Percentiles rank a stretch among this genome's conserved stretches.
phyloP scores from a whole-genome alignment of 2,113 vertebrate species.

The Rallus limicola region DNA sequence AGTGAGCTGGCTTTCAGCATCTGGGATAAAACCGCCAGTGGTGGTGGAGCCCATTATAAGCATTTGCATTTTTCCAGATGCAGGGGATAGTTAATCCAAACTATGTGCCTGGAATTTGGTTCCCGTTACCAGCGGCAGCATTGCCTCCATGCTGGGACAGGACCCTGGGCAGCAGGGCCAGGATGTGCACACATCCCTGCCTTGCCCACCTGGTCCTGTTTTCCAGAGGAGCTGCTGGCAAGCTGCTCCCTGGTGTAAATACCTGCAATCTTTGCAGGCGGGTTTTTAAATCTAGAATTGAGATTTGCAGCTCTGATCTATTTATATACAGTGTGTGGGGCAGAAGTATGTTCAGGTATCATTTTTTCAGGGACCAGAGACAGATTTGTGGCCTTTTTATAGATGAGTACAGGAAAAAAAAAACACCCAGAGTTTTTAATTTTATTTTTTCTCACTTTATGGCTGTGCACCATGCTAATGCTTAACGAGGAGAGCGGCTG shows the following conservation, averaged over 20 bases:
- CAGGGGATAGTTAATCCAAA: neutral
- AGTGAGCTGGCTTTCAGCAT: neutral
- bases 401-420: neutral
- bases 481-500: neutral
- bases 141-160: fast-evolving
- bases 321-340: neutral
- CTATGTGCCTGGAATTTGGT: neutral
- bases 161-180: neutral
- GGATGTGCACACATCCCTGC: neutral
- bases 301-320: neutral
- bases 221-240: neutral
- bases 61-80: neutral
- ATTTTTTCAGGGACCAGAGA: neutral
- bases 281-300: neutral
- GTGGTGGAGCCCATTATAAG: constrained; percentile 12
- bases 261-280: neutral
- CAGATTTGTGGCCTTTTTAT: neutral
- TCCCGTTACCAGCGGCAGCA: fast-evolving
- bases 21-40: neutral
- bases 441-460: neutral
- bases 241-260: neutral
- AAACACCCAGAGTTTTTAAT: neutral
- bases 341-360: neutral
- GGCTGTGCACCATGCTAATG: fast-evolving
- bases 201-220: neutral